Evolutionary conservation across 2,113 vertebrate species (phyloP).

Genomic region (Pachycephala philippinensis): DNA sequence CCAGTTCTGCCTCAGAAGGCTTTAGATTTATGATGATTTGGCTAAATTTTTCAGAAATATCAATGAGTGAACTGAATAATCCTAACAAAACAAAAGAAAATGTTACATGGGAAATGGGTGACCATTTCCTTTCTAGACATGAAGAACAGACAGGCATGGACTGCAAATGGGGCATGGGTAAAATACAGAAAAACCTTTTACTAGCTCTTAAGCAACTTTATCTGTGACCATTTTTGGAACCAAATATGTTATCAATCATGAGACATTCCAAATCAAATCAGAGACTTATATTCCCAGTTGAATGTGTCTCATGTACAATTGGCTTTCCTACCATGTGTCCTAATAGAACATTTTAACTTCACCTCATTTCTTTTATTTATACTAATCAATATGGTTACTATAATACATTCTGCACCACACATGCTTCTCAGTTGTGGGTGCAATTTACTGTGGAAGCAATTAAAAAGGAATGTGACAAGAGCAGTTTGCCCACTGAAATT

Average conservation of each 20-base stretch:
- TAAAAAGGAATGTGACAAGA: neutral
- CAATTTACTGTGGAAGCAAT: neutral
- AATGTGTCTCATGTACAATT: neutral
- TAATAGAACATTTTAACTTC: neutral
- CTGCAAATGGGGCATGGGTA: neutral
- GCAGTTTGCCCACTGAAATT: neutral
- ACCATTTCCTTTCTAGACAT: neutral
- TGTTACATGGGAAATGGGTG: neutral
- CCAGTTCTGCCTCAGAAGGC: neutral
- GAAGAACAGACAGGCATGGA: neutral
- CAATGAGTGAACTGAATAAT: neutral
- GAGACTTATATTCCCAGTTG: neutral
- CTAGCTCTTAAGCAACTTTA: neutral
- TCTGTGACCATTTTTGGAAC: neutral
- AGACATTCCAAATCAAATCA: neutral
- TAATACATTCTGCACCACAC: neutral
- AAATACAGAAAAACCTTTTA: neutral
- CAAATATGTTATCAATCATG: neutral
- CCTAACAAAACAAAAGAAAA: neutral
- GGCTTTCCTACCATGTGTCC: neutral
- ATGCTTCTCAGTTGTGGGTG: neutral
- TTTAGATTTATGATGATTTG: neutral
- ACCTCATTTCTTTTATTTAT: neutral
- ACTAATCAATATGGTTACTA: neutral
- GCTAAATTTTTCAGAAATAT: neutral